Conservation (phyloP, 2,888 invertebrate genomes). For the Dendrolimus pini region DNA sequence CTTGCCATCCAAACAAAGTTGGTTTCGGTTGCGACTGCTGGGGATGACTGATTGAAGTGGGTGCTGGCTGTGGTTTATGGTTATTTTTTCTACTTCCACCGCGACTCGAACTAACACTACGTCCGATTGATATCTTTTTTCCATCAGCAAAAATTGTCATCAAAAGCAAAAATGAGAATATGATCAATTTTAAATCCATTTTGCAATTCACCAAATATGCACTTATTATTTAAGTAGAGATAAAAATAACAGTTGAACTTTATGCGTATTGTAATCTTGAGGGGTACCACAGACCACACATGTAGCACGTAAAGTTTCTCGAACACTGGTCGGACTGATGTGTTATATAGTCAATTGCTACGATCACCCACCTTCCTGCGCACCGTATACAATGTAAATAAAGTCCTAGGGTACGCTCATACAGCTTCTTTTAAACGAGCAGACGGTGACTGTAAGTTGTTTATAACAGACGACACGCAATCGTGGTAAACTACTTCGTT, state of each 20-base stretch:
- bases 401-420: slow-evolving; percentile 1
- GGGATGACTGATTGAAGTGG: slow-evolving; percentile 57
- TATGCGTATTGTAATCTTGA: slow-evolving; percentile 1
- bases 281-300: slow-evolving; percentile 25
- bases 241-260: not conserved
- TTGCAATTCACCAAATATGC: slow-evolving; percentile 14
- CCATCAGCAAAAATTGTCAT: slow-evolving; percentile 36
- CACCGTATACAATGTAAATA: slow-evolving; percentile 11
- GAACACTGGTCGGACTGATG: slow-evolving; percentile 32
- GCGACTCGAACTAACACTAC: slow-evolving; percentile 53
- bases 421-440: not conserved
- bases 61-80: slow-evolving; percentile 48
- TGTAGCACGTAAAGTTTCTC: slow-evolving; percentile 44
- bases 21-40: slow-evolving; percentile 51
- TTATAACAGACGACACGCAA: not conserved
- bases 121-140: slow-evolving; percentile 51
- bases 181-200: slow-evolving; percentile 35
- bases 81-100: slow-evolving; percentile 45
- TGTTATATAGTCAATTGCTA: slow-evolving; percentile 31
- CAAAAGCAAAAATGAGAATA: slow-evolving; percentile 29
- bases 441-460: not conserved
- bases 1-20: slow-evolving; percentile 61
- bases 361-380: slow-evolving; percentile 46
- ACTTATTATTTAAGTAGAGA: not conserved
- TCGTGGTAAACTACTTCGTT: not conserved